Base-by-base conservation (phyloP, 2,888 invertebrate species). In the Drosophila stalkeri region DNA sequence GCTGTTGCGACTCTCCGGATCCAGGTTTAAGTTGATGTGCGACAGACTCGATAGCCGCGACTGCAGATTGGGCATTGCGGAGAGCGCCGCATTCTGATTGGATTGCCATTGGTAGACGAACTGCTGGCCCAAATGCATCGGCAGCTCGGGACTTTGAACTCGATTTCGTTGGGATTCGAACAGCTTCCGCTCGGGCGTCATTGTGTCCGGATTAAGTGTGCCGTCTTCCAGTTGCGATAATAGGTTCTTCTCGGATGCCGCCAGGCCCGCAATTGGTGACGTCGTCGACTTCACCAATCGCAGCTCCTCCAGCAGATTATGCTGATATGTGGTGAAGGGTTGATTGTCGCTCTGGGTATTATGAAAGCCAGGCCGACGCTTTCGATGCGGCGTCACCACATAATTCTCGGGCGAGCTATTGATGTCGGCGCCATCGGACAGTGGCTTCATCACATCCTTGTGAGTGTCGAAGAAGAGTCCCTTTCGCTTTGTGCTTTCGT, bases 301-400 rank as follows among this genome's bases (percentile, higher is more conserved):
- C 90, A 96, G 94, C 91, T 96, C 96, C 92, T 96, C 96, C 82
- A 96, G 94, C 90, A 96, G 96, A 80, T 96, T 96, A 64, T 96
- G 96, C 81, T 96, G 95, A 91, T 96, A 97, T 69, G 97, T 96
- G 78, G 97, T 97, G 91, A 97, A 97, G 44, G 97, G 97, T 73
- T 97, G 96, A 93, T 97, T 97, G 91, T 97, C 97, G 75, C 97
- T 96, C 23, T 97, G 97, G 41, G 97, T 96, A 91, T 97, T 97
- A 92, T 97, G 97, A 89, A 97, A 97, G 59, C 97, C 97, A 1
- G 97, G 97, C 91, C 97, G 94, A 92, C 97, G 94, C 93, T 97
- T 97, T 84, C 97, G 94, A 93, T 97, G 97, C 14, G 97, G 97
- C 39, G 97, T 97, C 27, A 97, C 97, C 47, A 97, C 97, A 90